Evolutionary conservation across 2,888 invertebrate genomes (phyloP).

Genomic region (Lasioglossum oenotherae): DNA sequence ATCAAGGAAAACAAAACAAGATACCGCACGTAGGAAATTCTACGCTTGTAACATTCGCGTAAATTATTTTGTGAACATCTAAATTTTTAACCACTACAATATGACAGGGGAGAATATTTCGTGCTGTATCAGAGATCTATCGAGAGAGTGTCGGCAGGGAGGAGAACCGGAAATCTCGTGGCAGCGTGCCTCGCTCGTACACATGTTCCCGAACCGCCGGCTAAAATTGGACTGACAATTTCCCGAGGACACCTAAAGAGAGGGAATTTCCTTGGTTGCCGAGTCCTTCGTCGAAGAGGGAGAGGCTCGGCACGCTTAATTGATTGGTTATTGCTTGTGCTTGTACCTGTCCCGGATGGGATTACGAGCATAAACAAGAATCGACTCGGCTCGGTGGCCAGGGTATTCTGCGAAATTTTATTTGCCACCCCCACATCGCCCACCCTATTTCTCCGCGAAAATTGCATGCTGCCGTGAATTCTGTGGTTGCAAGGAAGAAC

Average conservation of each 20-base stretch:
- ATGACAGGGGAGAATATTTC: neutral
- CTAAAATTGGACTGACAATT: constrained; percentile 24
- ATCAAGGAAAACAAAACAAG: neutral
- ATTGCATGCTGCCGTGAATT: neutral
- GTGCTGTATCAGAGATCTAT: neutral
- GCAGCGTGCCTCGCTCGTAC: neutral
- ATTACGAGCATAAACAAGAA: constrained; percentile 5
- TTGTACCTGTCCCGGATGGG: constrained; percentile 22
- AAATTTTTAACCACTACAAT: neutral
- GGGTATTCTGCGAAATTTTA: constrained; percentile 8
- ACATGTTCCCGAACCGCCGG: neutral
- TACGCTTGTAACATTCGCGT: neutral
- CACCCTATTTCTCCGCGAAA: neutral
- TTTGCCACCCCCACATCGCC: neutral
- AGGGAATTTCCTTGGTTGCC: constrained; percentile 21
- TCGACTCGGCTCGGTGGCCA: neutral
- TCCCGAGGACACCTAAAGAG: neutral
- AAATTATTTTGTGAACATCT: neutral
- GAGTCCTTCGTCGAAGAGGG: constrained; percentile 9
- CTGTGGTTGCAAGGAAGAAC: too few relatives aligned
- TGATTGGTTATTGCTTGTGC: constrained; percentile 41
- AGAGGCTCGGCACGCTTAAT: constrained; percentile 21
- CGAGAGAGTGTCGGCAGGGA: neutral
- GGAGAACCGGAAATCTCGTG: neutral
- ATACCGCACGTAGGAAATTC: neutral